These are phyloP conservation scores for Musca domestica DNA, from an alignment of 1,140 invertebrate species.

Conservation along the genomic window DNA sequence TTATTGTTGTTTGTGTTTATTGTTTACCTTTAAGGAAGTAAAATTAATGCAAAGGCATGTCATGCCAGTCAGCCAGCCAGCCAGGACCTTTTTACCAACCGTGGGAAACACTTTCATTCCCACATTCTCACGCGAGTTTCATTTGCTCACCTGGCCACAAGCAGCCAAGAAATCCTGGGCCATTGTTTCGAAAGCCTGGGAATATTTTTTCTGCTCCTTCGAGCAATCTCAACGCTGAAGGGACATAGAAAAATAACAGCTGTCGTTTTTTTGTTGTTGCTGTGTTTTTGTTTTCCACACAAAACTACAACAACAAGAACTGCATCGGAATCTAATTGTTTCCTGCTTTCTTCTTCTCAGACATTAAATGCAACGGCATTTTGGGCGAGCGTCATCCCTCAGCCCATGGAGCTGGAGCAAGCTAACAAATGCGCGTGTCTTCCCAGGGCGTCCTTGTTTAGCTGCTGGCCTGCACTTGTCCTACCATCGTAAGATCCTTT, in stretches of 20 bases:
- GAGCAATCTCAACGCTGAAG: background rate
- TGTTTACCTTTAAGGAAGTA: conserved; percentile 26
- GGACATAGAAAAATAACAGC: background rate
- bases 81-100: conserved; percentile 35
- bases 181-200: conserved; percentile 29
- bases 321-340: conserved; percentile 13
- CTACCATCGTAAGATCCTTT: no score
- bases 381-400: no score
- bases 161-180: background rate
- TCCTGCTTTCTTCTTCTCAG: conserved; percentile 7
- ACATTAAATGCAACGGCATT: conserved; percentile 7
- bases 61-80: conserved; percentile 23
- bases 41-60: conserved; percentile 22
- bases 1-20: background rate
- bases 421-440: no score
- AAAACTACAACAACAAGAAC: no score
- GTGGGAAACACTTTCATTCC: conserved; percentile 52
- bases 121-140: conserved; percentile 51
- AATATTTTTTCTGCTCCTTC: conserved; percentile 28
- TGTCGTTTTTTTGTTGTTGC: background rate
- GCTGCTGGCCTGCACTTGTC: no score
- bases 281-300: no score
- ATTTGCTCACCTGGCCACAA: conserved; percentile 52
- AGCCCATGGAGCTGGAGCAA: no score
- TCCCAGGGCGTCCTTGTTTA: no score